Base-by-base conservation (phyloP, 2,888 invertebrate genomes). In the Tortricodes alternella region DNA sequence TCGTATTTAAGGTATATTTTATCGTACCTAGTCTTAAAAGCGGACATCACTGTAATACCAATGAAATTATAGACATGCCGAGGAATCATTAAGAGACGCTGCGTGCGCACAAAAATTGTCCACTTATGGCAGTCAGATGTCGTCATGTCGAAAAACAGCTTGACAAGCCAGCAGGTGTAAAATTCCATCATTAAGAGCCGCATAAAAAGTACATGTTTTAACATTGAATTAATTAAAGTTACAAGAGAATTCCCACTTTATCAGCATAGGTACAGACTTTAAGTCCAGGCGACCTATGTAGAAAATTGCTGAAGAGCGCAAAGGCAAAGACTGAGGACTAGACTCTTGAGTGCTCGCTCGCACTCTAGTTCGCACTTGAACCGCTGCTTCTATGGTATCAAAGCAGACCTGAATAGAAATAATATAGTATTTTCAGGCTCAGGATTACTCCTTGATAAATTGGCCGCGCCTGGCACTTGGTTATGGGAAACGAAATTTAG, bases 41-140 rank as follows among this genome's bases (percentile, higher is more conserved):
- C 41, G 24, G 23, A 15, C 23, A 24, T 44, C 29, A 44, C 11
- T 24, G 11, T 44, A 29, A 29, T 44, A 18, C 16, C 16, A n/a
- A n/a, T 27, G 11, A 18, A 43, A 43, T 43, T 29, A 44, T 18
- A 13, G 8, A 41, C 41, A 39, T 39, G 15, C 15, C 41, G 23
- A 24, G 15, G 24, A 5, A 3, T 11, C 34, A 34, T 34, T 15
- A 34, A 34, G n/a, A 23, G n/a, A n/a, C n/a, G 23, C 24, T 18
- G 41, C 41, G 51, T 51, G 43, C 37, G 29, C 23, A 15, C 16
- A 23, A 34, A 24, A 32, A 46, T 53, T 41, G 32, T 19, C 46
- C 48, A 35, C 19, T 35, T 21, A 48, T 4, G 27, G n/a, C 23
- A 13, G 43, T 41, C 53, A 55, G 41, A 41, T 55, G 48, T 35